Evolutionary conservation across 2,888 invertebrate genomes (phyloP), one percentile per base, ranked within the genome.

Genomic region (Noctua fimbriata): DNA sequence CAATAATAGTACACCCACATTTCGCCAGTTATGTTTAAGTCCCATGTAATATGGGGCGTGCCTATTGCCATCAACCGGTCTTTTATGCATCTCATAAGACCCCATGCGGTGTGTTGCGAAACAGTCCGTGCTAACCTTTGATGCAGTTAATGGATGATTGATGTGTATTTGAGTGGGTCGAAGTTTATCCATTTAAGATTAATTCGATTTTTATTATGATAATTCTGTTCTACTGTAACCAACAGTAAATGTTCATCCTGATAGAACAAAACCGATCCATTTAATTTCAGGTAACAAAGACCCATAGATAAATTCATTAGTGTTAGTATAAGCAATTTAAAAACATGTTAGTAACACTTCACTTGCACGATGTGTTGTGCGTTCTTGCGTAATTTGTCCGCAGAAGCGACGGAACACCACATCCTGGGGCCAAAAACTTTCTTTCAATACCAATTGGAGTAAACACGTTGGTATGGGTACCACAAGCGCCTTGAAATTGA

Each of bases 111-210:
- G 41, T 32, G 72, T 85, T 82, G 49, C 73, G 78, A 18, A 76
- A 81, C 14, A 65, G 73, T 74, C n/a, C 77, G 55, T 21, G 9
- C 49, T 60, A 36, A 75, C 75, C 83, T 83, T 86, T 77, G 69
- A 2, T 74, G 58, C 66, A 49, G 28, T 73, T 71, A 49, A 74
- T 73, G 28, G 3, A 32, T 79, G 79, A 79, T 72, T 76, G 80
- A 80, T 75, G 74, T 67, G 18, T 65, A 49, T 80, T 73, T 77
- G n/a, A 76, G 67, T 74, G 16, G 44, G 2, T 44, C 65, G 5
- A 49, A 70, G 49, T 24, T 69, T 28, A 32, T 44, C 21, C 32
- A 83, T 72, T 66, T 47, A 79, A 24, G 12, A 18, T 63, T 21
- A 9, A 75, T 58, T 28, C 24, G 24, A 55, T n/a, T 47, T 14